These are phyloP conservation scores for Campoplex nolae DNA, from an alignment of 2,888 invertebrate genomes.

Conservation along the genomic window DNA sequence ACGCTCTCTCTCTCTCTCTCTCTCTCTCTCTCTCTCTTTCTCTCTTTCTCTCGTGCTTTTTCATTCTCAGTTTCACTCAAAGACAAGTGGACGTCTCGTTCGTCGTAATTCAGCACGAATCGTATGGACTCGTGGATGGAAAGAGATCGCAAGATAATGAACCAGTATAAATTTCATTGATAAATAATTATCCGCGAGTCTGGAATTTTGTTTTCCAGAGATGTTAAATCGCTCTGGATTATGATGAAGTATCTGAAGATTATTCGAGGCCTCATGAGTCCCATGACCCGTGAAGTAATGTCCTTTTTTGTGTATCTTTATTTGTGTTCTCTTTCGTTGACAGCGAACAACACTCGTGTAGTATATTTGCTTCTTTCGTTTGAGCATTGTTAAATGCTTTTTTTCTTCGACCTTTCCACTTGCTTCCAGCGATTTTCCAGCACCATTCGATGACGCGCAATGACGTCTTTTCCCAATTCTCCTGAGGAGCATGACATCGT, in stretches of 20 bases:
- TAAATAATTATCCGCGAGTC: constrained; percentile 9
- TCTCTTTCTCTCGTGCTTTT: not conserved
- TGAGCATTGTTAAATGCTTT: not conserved
- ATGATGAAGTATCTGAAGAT: constrained; percentile 32
- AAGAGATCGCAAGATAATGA: constrained; percentile 53
- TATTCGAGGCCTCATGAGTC: constrained; percentile 29
- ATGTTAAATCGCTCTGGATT: constrained; percentile 26
- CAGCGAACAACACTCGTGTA: constrained; percentile 51
- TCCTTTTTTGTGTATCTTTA: not conserved
- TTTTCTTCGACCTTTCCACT: constrained; percentile 48
- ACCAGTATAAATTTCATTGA: constrained; percentile 61
- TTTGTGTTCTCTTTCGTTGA: constrained; percentile 33
- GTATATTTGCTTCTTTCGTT: not conserved
- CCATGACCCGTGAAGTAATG: constrained; percentile 42
- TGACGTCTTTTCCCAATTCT: constrained; percentile 27
- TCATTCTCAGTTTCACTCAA: constrained; percentile 48
- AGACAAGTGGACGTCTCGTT: constrained; percentile 67
- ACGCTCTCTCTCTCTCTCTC: not conserved
- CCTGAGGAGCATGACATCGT: constrained; percentile 47
- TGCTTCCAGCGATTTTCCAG: constrained; percentile 38
- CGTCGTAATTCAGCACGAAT: constrained; percentile 64
- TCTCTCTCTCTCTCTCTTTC: constrained; percentile 29
- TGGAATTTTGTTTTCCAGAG: not conserved
- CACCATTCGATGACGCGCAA: constrained; percentile 46
- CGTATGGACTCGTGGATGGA: constrained; percentile 61